Conservation (phyloP, 1,140 invertebrate species). For the Pachypeltis micranthus region DNA sequence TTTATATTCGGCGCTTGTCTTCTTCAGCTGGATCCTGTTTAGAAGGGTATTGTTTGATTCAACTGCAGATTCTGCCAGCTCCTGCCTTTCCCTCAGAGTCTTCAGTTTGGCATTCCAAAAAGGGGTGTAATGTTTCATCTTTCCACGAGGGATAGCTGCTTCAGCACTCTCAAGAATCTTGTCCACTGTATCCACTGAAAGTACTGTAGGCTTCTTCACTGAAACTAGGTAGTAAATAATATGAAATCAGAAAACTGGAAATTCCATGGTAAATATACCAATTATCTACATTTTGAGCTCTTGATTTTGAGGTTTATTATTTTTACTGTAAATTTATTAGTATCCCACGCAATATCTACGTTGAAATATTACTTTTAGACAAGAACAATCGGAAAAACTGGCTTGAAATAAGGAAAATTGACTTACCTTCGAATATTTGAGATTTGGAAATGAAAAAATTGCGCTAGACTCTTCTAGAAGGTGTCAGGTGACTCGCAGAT, state of each 20-base stretch:
- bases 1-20: neutral
- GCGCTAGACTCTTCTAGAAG: neutral
- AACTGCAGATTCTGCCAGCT: neutral
- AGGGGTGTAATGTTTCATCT: neutral
- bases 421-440: too few relatives aligned
- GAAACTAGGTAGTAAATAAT: too few relatives aligned
- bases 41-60: neutral
- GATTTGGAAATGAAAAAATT: neutral
- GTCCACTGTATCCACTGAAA: too few relatives aligned
- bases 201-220: neutral
- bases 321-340: neutral
- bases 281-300: neutral
- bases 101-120: neutral
- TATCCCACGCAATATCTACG: neutral
- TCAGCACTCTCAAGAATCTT: neutral
- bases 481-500: neutral
- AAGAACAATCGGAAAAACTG: neutral
- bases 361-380: neutral
- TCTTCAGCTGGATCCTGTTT: neutral
- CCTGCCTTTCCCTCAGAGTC: neutral
- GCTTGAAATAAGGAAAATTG: neutral
- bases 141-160: neutral
- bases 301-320: neutral
- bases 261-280: neutral
- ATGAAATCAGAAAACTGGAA: neutral